Conservation (phyloP, 2,888 invertebrate genomes). For the Neria commutata region DNA sequence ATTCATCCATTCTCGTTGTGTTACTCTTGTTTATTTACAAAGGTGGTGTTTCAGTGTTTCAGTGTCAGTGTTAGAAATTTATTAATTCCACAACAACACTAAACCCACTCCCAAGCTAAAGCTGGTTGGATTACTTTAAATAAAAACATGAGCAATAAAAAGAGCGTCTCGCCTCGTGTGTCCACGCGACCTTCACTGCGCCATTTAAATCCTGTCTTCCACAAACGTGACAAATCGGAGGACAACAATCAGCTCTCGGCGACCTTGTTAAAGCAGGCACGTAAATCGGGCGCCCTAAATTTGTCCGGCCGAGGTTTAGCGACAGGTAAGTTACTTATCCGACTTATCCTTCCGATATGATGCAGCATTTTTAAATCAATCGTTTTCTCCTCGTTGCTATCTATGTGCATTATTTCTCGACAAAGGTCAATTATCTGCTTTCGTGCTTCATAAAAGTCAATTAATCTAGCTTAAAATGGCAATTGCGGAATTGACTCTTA, state of each 20-base stretch:
- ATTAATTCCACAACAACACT: no score
- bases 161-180: slow-evolving; percentile 25
- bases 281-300: slow-evolving; percentile 81
- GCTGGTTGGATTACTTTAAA: no score
- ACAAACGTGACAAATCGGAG: slow-evolving; percentile 74
- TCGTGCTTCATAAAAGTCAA: not conserved
- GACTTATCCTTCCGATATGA: no score
- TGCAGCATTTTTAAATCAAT: no score
- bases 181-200: slow-evolving; percentile 41
- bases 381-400: not conserved
- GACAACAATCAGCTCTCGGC: slow-evolving; percentile 73
- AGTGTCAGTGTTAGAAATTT: no score
- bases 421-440: not conserved
- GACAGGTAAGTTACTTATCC: slow-evolving; percentile 66
- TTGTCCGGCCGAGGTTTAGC: slow-evolving; percentile 76
- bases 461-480: no score
- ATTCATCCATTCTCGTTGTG: no score
- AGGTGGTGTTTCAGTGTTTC: no score
- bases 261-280: slow-evolving; percentile 77
- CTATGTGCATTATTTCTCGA: not conserved
- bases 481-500: no score
- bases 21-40: no score
- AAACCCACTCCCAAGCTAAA: no score
- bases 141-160: not conserved
- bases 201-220: slow-evolving; percentile 68